Conservation (phyloP, 2,113 vertebrate species). For the Pagrus major region DNA sequence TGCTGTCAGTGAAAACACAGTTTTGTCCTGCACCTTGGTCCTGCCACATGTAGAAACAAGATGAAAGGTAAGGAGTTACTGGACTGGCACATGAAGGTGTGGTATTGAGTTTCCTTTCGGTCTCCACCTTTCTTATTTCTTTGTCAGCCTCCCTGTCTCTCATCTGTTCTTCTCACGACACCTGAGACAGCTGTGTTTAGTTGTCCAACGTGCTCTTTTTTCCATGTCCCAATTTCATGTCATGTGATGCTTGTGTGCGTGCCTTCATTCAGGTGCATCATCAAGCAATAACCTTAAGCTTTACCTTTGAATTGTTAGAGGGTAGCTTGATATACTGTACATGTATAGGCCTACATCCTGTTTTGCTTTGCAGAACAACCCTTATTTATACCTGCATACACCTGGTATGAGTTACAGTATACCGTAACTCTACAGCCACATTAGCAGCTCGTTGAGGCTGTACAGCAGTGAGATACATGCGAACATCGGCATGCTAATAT, state of each 20-base stretch:
- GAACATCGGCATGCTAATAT: too few species aligned
- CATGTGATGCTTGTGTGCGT: slow-evolving; percentile 26
- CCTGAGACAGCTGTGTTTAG: slow-evolving; percentile 55
- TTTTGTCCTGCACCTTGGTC: background rate
- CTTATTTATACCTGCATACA: background rate
- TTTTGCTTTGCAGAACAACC: background rate
- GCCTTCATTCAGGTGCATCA: background rate
- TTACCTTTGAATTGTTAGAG: background rate
- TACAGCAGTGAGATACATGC: background rate
- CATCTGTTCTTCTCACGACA: slow-evolving; percentile 59
- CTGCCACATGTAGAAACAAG: background rate
- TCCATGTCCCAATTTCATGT: slow-evolving; percentile 52
- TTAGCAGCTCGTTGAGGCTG: background rate
- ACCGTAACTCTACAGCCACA: background rate
- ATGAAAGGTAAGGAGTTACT: slow-evolving; percentile 6
- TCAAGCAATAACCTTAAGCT: background rate
- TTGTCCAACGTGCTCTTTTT: slow-evolving; percentile 1
- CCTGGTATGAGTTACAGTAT: background rate
- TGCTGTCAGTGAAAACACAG: background rate
- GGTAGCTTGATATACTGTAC: too few species aligned
- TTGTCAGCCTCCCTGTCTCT: background rate
- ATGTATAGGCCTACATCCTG: too few species aligned
- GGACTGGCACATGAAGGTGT: slow-evolving; percentile 20
- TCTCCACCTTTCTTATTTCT: slow-evolving; percentile 28
- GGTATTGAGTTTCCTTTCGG: slow-evolving; percentile 41